A percentile compares a stretch with the other conserved stretches of the same genome.
phyloP scores from a whole-genome alignment of 1,140 invertebrate genomes.

The Drosophila ambigua region DNA sequence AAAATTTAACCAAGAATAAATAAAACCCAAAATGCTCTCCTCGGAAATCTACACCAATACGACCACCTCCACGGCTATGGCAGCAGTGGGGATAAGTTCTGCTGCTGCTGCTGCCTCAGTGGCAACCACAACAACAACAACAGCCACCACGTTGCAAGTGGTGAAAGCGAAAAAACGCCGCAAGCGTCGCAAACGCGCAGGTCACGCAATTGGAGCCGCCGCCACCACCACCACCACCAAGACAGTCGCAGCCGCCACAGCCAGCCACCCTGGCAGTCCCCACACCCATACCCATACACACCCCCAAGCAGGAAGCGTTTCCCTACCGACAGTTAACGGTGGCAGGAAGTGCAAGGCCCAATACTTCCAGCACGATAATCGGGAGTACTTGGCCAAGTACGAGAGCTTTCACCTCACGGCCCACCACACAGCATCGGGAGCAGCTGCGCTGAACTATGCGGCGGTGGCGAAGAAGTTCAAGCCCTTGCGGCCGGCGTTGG shows the following conservation, averaged over 20 bases:
- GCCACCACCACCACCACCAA: conserved; percentile 7
- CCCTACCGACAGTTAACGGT: conserved; percentile 7
- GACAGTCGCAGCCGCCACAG: conserved; percentile 24
- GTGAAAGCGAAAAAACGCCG: conserved; percentile 71
- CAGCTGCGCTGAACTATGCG: conserved; percentile 70
- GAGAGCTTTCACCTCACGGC: conserved; percentile 68
- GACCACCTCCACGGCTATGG: conserved; percentile 42
- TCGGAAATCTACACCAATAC: conserved; percentile 71
- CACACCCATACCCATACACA: background rate
- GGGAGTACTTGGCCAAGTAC: conserved; percentile 70
- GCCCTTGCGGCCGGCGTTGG: conserved; percentile 70
- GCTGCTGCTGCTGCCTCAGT: conserved; percentile 19
- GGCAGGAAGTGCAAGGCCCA: conserved; percentile 67
- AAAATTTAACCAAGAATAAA: background rate
- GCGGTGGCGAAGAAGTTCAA: conserved; percentile 80
- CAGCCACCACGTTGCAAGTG: conserved; percentile 48
- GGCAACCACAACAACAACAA: conserved; percentile 36
- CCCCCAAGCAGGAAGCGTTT: conserved; percentile 5
- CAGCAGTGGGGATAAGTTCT: conserved; percentile 25
- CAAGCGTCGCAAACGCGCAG: conserved; percentile 73
- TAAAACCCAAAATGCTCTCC: conserved; percentile 53
- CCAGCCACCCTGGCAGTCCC: conserved; percentile 13
- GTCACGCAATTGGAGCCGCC: conserved; percentile 41
- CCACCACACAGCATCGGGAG: conserved; percentile 43
- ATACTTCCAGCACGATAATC: conserved; percentile 80